Base-by-base conservation (phyloP, 2,113 vertebrate species). In the Catharus bicknelli region DNA sequence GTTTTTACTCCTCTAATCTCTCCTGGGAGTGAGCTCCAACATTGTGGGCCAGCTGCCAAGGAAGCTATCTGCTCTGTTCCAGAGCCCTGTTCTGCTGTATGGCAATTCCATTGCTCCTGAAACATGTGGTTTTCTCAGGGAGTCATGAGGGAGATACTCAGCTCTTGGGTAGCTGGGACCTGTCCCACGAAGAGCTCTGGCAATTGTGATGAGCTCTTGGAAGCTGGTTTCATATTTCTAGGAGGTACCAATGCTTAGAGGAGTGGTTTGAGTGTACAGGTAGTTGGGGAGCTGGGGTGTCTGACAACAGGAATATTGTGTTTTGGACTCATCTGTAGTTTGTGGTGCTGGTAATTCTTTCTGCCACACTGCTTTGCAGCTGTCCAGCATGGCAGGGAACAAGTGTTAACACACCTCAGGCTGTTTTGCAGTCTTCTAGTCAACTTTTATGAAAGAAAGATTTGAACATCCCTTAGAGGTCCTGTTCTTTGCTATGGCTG, bases 21-120 rank as follows among this genome's bases (percentile, higher is more conserved):
- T 90, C 51, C 45, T n/a, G 81, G 74, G 93, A 94, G 51, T 2
- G 17, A 83, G 93, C 93, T 95, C 67, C 90, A 90, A 55, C 48
- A 7, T 8, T 40, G 75, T 0, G 2, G 89, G 94, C 93, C 36
- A 53, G 79, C 87, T 95, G 94, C 94, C 91, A 95, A 83, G 90
- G 69, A 70, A 93, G 85, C 53, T 94, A 70, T 96, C 94, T 93
- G 87, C 91, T 92, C 63, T 77, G 86, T 70, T 96, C 90, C 84
- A 67, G 75, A 94, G 91, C 79, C 58, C 87, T 83, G 36, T 53
- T 75, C 86, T 70, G 89, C 5, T 90, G 13, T 47, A 11, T 0
- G 75, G 72, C 78, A 42, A 54, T 51, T 20, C 67, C 43, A 43
- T 23, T 2, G 4, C 72, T 92, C 75, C 72, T 57, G 23, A 61